These are phyloP conservation scores for Eonycteris spelaea DNA, from an alignment of 2,113 vertebrate species.

Conservation along the genomic window DNA sequence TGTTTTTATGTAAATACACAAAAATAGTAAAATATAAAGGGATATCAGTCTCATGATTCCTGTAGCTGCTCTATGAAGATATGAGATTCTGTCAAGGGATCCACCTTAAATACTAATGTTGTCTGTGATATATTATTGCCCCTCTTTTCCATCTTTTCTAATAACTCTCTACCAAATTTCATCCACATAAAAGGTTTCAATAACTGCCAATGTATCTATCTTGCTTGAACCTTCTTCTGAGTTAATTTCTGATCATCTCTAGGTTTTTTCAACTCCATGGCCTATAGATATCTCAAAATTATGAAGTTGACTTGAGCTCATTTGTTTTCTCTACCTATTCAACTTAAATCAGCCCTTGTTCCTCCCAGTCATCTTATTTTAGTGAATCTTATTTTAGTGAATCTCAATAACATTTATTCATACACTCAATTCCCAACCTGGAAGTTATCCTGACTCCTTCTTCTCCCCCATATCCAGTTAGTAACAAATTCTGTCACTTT, in stretches of 20 bases:
- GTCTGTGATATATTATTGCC: background rate
- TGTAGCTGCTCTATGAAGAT: background rate
- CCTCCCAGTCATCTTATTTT: background rate
- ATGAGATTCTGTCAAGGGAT: background rate
- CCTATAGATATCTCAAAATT: background rate
- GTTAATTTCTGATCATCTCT: background rate
- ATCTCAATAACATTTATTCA: background rate
- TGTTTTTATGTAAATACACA: conserved; percentile 43
- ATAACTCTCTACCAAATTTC: background rate
- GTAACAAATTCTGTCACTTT: background rate
- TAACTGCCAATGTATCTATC: background rate
- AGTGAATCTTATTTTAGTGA: background rate
- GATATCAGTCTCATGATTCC: background rate
- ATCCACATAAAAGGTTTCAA: background rate
- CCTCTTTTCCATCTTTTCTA: background rate
- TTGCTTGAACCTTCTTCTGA: background rate
- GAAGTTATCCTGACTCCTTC: background rate
- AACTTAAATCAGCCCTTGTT: background rate
- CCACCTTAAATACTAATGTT: background rate
- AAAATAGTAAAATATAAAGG: conserved; percentile 10
- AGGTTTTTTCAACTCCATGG: background rate
- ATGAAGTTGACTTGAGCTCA: background rate
- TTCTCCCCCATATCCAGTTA: background rate
- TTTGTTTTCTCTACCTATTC: background rate
- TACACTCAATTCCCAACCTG: background rate